These are phyloP conservation scores for Neotragus pygmaeus DNA, from an alignment of 2,113 vertebrate species.

Conservation along the genomic window DNA sequence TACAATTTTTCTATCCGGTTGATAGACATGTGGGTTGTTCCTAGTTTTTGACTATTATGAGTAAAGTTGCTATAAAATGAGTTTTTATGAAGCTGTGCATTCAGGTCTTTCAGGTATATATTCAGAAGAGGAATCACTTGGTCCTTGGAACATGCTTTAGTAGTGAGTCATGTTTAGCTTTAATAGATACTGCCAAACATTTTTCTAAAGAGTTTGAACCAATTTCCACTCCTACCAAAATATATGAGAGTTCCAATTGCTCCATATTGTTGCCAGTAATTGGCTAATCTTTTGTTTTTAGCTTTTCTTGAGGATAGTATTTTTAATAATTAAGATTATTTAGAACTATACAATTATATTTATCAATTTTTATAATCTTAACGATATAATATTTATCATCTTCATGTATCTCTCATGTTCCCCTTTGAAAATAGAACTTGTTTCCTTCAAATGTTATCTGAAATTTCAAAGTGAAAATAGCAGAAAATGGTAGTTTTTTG, in stretches of 20 bases:
- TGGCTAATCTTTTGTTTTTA: neutral
- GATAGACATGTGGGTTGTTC: neutral
- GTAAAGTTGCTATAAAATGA: neutral
- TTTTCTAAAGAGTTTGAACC: neutral
- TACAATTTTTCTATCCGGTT: neutral
- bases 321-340: slow-evolving; percentile 3
- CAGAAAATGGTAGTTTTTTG: neutral
- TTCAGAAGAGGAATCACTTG: neutral
- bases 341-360: neutral
- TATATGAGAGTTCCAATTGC: neutral
- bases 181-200: neutral
- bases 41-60: neutral
- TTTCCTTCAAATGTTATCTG: neutral
- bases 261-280: neutral
- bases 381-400: neutral
- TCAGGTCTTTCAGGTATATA: neutral
- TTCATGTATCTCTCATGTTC: neutral
- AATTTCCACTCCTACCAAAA: neutral
- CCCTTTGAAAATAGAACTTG: neutral
- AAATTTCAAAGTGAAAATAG: slow-evolving; percentile 19
- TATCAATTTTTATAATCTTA: neutral
- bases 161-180: neutral
- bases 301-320: neutral
- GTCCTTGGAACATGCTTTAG: neutral
- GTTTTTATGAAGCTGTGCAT: neutral